phyloP scores from a whole-genome alignment of 2,888 invertebrate species.

The Dione vanillae region DNA sequence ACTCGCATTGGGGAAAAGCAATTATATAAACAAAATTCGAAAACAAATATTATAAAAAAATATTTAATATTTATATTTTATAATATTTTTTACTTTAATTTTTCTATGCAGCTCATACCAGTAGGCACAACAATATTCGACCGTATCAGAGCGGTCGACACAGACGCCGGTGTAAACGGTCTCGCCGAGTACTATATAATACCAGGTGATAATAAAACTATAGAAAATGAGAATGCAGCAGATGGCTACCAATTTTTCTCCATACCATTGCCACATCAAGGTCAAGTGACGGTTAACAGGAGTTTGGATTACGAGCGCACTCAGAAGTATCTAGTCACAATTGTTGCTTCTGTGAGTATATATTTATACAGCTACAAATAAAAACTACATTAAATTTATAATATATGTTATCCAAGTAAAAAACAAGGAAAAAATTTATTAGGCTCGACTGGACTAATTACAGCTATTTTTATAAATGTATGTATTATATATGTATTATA shows the following conservation, averaged over 20 bases:
- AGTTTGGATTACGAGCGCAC: slow-evolving; percentile 95
- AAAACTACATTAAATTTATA: no score
- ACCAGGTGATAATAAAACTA: slow-evolving; percentile 83
- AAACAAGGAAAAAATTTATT: no score
- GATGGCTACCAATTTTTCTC: slow-evolving; percentile 94
- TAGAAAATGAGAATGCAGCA: slow-evolving; percentile 81
- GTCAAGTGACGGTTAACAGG: slow-evolving; percentile 93
- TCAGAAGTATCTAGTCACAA: slow-evolving; percentile 93
- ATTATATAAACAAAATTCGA: no score
- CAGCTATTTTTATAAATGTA: no score
- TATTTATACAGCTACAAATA: no score
- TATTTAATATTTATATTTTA: no score
- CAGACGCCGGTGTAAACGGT: slow-evolving; percentile 94
- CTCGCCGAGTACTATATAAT: slow-evolving; percentile 94
- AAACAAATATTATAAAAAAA: no score
- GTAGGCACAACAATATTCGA: slow-evolving; percentile 94
- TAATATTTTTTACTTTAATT: not conserved
- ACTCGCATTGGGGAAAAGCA: no score
- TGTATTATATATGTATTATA: no score
- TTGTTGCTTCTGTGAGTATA: slow-evolving; percentile 92
- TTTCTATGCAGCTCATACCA: slow-evolving; percentile 89
- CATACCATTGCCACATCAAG: slow-evolving; percentile 94
- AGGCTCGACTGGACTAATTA: no score
- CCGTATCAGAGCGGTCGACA: slow-evolving; percentile 90
- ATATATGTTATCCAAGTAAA: no score